A percentile compares a stretch with the other conserved stretches of the same genome.
Conservation (phyloP, 2,888 invertebrate species). For the Leptothorax acervorum region DNA sequence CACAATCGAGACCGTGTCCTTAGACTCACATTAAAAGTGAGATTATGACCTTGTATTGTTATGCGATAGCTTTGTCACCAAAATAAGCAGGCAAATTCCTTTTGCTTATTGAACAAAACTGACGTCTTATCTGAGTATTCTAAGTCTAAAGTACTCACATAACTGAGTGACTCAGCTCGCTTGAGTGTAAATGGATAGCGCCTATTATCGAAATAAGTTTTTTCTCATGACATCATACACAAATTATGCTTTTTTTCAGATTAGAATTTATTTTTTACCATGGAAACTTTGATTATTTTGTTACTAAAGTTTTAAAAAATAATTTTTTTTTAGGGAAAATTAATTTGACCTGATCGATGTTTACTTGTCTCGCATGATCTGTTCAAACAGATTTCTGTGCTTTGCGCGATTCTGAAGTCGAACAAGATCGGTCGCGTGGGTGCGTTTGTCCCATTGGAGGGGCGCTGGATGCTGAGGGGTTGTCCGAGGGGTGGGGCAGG, state of each 20-base stretch:
- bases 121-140: too few relatives aligned
- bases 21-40: too few relatives aligned
- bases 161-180: too few relatives aligned
- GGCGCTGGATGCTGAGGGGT: slow-evolving; percentile 60
- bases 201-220: background rate
- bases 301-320: background rate
- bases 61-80: too few relatives aligned
- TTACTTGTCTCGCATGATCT: background rate
- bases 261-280: background rate
- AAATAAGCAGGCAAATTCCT: too few relatives aligned
- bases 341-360: background rate
- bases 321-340: background rate
- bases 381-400: slow-evolving; percentile 11
- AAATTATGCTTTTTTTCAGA: background rate
- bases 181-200: too few relatives aligned
- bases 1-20: too few relatives aligned
- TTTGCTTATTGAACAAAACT: too few relatives aligned
- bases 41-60: too few relatives aligned
- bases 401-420: slow-evolving; percentile 59
- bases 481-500: slow-evolving; percentile 64
- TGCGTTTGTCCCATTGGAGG: slow-evolving; percentile 70
- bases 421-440: slow-evolving; percentile 79
- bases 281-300: background rate
- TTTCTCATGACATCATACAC: background rate
- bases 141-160: too few relatives aligned